Percentiles rank a stretch among this genome's conserved stretches.
Evolutionary conservation across 2,797 vertebrate species (phyloP).

Genomic region (Acridotheres tristis): DNA sequence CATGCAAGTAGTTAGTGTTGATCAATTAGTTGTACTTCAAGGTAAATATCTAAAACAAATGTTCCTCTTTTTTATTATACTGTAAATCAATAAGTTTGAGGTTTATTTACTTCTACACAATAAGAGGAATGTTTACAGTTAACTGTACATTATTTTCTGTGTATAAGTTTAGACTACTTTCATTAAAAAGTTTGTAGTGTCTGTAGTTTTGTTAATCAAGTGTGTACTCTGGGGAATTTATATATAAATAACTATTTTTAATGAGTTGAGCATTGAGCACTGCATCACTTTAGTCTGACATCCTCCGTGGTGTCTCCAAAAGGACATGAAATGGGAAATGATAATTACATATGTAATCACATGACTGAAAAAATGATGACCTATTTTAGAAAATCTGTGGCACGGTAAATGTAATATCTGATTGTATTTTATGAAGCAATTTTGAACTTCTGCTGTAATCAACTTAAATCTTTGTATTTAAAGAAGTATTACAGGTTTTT

Average conservation of each 20-base stretch:
- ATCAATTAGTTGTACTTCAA: conserved; percentile 39
- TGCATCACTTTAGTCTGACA: conserved; percentile 11
- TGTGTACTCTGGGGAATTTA: conserved; percentile 30
- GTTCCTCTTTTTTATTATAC: background rate
- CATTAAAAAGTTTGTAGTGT: conserved; percentile 50
- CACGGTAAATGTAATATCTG: background rate
- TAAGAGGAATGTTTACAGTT: conserved; percentile 54
- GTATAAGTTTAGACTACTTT: conserved; percentile 55
- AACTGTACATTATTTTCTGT: conserved; percentile 61
- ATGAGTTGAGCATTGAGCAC: background rate
- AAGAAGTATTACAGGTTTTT: background rate
- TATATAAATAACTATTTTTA: conserved; percentile 49
- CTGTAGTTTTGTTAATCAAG: conserved; percentile 41
- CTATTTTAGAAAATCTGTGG: conserved; percentile 14
- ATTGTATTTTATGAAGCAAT: background rate
- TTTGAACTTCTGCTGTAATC: background rate
- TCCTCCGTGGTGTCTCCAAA: background rate
- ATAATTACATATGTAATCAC: background rate
- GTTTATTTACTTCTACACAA: conserved; percentile 46
- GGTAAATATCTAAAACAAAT: conserved; percentile 29
- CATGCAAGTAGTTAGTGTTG: background rate
- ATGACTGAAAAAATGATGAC: background rate
- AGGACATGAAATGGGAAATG: conserved; percentile 20
- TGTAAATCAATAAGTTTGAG: conserved; percentile 43
- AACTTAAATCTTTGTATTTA: background rate